Conservation (phyloP, 64 coral and sea anemone genomes). For the Catalaphyllia jardinei region DNA sequence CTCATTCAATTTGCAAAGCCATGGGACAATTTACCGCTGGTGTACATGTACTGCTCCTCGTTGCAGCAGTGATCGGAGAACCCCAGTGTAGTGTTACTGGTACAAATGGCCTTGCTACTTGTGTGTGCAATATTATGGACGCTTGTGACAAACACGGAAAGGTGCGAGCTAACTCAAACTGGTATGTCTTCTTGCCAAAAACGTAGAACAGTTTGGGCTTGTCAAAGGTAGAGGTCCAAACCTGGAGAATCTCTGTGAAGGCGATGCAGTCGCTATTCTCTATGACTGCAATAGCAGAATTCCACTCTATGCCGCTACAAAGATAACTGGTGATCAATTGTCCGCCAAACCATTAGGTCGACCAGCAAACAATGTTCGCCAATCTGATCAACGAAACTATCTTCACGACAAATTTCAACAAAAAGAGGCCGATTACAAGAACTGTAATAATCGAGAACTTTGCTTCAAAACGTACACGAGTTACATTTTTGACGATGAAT, state of each 20-base stretch:
- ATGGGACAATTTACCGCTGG: neutral
- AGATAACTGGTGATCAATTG: neutral
- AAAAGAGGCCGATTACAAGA: neutral
- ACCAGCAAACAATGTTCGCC: neutral
- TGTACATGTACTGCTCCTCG: neutral
- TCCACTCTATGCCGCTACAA: slow-evolving; percentile 25
- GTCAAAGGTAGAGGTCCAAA: neutral
- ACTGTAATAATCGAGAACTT: neutral
- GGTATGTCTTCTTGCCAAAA: neutral
- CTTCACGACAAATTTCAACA: neutral
- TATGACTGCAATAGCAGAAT: slow-evolving; percentile 37
- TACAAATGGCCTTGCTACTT: neutral
- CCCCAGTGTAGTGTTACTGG: neutral
- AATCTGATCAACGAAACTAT: neutral
- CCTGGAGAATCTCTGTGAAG: slow-evolving; percentile 27
- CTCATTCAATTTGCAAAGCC: too few species aligned
- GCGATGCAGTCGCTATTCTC: neutral
- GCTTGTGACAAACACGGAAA: neutral
- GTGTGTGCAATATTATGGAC: neutral
- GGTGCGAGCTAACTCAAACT: neutral
- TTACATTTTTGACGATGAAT: neutral
- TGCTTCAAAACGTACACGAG: too few species aligned
- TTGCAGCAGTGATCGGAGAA: neutral
- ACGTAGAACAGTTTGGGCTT: neutral
- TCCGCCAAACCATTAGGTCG: too few species aligned